A percentile compares a stretch with the other conserved stretches of the same genome.
Evolutionary conservation across 64 coral and sea anemone genomes (phyloP).

Genomic region (Platygyra sinensis): DNA sequence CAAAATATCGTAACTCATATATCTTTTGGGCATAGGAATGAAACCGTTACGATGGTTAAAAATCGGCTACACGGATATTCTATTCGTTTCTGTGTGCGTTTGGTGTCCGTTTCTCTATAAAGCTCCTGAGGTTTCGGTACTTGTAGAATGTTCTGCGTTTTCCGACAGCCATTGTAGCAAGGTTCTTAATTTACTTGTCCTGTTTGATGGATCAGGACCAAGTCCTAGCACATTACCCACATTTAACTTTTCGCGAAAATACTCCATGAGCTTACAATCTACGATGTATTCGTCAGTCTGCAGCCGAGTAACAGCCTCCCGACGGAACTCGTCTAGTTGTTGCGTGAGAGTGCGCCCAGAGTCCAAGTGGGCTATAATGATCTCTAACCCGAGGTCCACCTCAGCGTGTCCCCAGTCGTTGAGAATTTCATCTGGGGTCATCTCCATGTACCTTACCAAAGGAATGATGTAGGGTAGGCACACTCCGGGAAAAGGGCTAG

Average conservation of each 20-base stretch:
- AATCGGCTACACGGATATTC: too few relatives aligned
- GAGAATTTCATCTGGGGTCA: conserved; percentile 77
- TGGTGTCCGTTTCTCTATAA: neutral
- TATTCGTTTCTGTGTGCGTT: neutral
- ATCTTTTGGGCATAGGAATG: too few relatives aligned
- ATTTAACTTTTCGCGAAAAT: conserved; percentile 69
- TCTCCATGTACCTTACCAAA: conserved; percentile 74
- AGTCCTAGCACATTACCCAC: conserved; percentile 67
- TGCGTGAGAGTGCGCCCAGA: conserved; percentile 75
- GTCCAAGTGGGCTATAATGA: conserved; percentile 67
- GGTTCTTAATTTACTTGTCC: conserved; percentile 66
- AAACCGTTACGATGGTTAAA: too few relatives aligned
- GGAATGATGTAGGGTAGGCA: conserved; percentile 88
- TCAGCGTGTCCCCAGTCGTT: conserved; percentile 66
- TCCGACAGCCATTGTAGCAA: conserved; percentile 89
- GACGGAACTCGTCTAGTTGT: conserved; percentile 63
- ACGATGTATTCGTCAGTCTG: conserved; percentile 6
- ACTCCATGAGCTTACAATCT: conserved; percentile 49
- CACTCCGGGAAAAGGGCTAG: conserved; percentile 90
- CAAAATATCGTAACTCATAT: too few relatives aligned
- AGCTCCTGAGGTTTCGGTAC: neutral
- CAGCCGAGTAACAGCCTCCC: conserved; percentile 27
- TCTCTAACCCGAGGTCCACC: conserved; percentile 70
- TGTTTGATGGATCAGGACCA: conserved; percentile 48
- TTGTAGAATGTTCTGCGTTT: conserved; percentile 67